Conservation (phyloP, 2,888 invertebrate genomes). For the Drosophila rubida region DNA sequence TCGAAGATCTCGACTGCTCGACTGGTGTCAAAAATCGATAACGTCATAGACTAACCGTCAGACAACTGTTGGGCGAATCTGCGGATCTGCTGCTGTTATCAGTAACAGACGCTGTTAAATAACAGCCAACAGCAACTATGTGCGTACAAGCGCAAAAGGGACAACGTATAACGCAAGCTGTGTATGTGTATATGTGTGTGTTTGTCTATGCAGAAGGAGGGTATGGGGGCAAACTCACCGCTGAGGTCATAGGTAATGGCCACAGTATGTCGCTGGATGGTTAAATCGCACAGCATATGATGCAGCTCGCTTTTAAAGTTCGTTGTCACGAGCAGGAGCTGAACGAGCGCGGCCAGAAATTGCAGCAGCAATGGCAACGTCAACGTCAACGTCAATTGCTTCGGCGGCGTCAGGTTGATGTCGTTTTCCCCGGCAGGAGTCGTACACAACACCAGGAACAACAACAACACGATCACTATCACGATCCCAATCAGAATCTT, state of each 20-base stretch:
- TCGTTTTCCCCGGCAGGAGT: slow-evolving; percentile 44
- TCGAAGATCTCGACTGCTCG: too few species aligned
- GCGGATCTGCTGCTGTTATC: neutral
- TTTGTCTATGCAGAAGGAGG: neutral
- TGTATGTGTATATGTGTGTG: neutral
- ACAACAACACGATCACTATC: neutral
- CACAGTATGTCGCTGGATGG: slow-evolving; percentile 74
- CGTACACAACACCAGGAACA: slow-evolving; percentile 34
- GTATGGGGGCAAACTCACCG: slow-evolving; percentile 59
- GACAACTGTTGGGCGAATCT: neutral
- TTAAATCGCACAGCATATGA: slow-evolving; percentile 84
- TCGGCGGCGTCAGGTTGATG: slow-evolving; percentile 67
- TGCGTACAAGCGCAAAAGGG: neutral
- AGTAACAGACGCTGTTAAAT: neutral
- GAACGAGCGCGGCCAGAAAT: slow-evolving; percentile 60
- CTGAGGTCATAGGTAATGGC: slow-evolving; percentile 80
- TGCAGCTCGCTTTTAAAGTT: slow-evolving; percentile 66
- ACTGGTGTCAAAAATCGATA: too few species aligned
- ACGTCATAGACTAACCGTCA: too few species aligned
- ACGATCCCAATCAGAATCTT: slow-evolving; percentile 14
- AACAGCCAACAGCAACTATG: neutral
- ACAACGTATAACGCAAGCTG: neutral
- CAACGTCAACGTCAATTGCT: slow-evolving; percentile 56
- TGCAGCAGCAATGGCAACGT: slow-evolving; percentile 47
- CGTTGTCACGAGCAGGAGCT: slow-evolving; percentile 59